Conservation (phyloP, 2,113 vertebrate species). For the Dermatemys mawii region DNA sequence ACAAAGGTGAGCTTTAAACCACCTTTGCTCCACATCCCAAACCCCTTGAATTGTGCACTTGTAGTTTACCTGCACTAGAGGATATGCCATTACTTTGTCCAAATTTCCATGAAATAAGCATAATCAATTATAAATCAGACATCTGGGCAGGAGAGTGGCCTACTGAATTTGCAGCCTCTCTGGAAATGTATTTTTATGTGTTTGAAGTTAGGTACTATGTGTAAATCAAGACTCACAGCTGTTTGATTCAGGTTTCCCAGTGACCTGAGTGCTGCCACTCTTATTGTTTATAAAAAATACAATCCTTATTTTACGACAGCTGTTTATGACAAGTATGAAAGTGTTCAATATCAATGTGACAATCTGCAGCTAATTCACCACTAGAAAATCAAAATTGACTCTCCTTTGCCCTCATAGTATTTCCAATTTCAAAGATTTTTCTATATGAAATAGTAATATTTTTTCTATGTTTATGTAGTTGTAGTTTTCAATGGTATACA, state of each 20-base stretch:
- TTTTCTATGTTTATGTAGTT: neutral
- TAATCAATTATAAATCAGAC: neutral
- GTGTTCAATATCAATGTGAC: neutral
- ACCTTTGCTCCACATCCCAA: neutral
- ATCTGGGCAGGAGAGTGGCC: neutral
- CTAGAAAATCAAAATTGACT: neutral
- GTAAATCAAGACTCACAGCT: neutral
- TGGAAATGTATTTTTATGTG: neutral
- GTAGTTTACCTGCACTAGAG: neutral
- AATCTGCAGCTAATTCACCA: neutral
- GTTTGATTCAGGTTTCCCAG: neutral
- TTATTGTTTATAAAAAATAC: neutral
- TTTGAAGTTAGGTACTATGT: neutral
- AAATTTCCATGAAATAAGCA: neutral
- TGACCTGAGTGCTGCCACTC: neutral
- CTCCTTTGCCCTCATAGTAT: neutral
- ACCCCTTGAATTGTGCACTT: neutral
- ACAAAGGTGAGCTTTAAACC: neutral
- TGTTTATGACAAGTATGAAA: neutral
- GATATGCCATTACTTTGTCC: neutral
- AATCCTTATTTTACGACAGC: neutral
- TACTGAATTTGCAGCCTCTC: neutral
- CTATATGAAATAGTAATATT: neutral
- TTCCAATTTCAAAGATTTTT: neutral
- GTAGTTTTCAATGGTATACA: neutral